These are phyloP conservation scores for Donacobius atricapilla DNA, from an alignment of 2,113 vertebrate species.

Conservation along the genomic window DNA sequence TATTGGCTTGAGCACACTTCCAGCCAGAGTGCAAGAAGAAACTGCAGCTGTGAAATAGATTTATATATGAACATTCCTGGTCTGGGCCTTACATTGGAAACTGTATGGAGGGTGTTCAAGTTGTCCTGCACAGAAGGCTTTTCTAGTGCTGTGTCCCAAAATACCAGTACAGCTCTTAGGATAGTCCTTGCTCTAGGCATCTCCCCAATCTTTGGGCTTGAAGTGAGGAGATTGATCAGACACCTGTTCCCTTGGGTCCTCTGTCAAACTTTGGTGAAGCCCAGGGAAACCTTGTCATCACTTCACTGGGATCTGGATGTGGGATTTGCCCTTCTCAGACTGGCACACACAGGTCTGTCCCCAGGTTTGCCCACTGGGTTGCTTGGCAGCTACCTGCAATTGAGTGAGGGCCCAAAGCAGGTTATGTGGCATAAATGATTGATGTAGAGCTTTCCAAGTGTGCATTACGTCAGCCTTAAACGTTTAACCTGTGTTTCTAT, in stretches of 20 bases:
- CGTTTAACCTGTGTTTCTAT: neutral
- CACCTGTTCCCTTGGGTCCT: neutral
- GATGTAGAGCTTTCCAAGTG: neutral
- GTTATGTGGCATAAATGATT: neutral
- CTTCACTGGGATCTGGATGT: neutral
- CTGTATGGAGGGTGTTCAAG: neutral
- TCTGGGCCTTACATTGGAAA: neutral
- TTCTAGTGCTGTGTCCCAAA: neutral
- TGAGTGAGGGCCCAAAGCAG: neutral
- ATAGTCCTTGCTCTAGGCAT: neutral
- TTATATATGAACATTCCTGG: neutral
- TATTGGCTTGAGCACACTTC: neutral
- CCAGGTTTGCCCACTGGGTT: neutral
- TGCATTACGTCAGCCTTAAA: neutral
- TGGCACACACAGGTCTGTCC: too few species aligned
- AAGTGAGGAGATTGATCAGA: neutral
- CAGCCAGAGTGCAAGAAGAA: neutral
- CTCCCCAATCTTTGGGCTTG: accelerated
- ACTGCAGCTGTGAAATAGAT: neutral
- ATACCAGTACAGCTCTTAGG: neutral
- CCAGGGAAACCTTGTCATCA: neutral
- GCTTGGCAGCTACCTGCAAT: accelerated
- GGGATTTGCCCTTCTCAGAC: neutral
- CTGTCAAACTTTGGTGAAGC: neutral
- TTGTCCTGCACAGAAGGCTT: neutral